phyloP scores from a whole-genome alignment of 2,113 vertebrate species.

The Rhodinocichla rosea region DNA sequence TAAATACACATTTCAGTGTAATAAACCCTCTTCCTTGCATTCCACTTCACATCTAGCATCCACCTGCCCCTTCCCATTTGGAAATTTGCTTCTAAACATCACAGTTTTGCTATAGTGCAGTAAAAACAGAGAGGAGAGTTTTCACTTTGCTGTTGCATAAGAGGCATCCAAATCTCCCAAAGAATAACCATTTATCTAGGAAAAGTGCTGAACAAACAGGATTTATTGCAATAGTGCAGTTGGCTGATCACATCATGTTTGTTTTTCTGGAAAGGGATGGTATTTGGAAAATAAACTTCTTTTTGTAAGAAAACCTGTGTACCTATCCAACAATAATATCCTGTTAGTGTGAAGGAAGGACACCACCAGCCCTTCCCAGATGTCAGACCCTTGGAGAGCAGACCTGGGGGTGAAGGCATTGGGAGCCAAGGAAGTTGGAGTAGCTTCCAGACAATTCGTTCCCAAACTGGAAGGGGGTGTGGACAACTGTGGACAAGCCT shows the following conservation, averaged over 20 bases:
- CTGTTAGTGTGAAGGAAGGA: not conserved
- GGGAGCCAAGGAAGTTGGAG: not conserved
- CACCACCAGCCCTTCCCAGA: not conserved
- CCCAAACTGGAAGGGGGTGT: fast-evolving
- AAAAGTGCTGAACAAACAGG: not conserved
- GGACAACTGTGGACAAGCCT: not conserved
- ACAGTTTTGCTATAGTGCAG: not conserved
- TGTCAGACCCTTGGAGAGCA: not conserved
- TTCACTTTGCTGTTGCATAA: not conserved
- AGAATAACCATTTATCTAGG: not conserved
- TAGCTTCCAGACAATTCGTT: not conserved
- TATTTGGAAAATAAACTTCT: not conserved
- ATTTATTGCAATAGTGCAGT: not conserved
- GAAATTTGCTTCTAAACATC: not conserved
- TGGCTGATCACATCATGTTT: not conserved
- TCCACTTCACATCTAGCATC: too few species aligned
- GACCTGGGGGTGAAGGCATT: not conserved
- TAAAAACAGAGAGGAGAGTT: not conserved
- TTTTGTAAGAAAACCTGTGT: not conserved
- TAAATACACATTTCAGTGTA: fast-evolving
- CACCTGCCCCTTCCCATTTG: not conserved
- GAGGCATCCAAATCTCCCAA: not conserved
- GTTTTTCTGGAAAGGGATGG: not conserved
- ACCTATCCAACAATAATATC: conserved; percentile 1
- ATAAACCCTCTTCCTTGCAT: not conserved